Conservation (phyloP, 2,888 invertebrate species). For the Polymixis flavicincta region DNA sequence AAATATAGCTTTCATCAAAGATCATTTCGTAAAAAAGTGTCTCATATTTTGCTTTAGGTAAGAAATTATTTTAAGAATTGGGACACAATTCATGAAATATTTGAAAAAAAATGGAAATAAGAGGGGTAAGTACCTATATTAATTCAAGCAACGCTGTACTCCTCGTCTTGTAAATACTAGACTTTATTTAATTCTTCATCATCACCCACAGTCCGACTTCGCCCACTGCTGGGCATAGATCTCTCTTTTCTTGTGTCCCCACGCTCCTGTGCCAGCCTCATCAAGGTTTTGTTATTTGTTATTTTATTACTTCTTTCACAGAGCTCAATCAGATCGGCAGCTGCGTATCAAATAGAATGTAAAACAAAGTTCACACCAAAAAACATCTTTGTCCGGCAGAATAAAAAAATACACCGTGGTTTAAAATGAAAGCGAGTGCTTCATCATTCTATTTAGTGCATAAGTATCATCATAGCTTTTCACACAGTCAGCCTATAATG, state of each 20-base stretch:
- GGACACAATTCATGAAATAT: too few relatives aligned
- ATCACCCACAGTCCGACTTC: too few relatives aligned
- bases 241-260: too few relatives aligned
- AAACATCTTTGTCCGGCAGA: too few relatives aligned
- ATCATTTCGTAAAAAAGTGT: conserved; percentile 5
- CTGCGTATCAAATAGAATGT: background rate
- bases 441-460: background rate
- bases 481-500: too few relatives aligned
- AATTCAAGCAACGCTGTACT: background rate
- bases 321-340: background rate
- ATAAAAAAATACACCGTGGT: background rate
- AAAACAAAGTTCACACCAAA: background rate
- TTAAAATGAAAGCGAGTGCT: background rate
- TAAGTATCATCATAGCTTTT: too few relatives aligned
- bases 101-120: background rate
- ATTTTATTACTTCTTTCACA: background rate
- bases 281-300: too few relatives aligned
- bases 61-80: background rate
- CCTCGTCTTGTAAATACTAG: background rate
- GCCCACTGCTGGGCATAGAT: too few relatives aligned
- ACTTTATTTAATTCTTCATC: background rate
- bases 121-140: background rate
- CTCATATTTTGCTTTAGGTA: background rate
- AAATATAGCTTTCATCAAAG: conserved; percentile 26
- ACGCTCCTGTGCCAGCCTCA: too few relatives aligned